Evolutionary conservation across 2,797 vertebrate species (phyloP).

Genomic region (Chloroceryle amazona): DNA sequence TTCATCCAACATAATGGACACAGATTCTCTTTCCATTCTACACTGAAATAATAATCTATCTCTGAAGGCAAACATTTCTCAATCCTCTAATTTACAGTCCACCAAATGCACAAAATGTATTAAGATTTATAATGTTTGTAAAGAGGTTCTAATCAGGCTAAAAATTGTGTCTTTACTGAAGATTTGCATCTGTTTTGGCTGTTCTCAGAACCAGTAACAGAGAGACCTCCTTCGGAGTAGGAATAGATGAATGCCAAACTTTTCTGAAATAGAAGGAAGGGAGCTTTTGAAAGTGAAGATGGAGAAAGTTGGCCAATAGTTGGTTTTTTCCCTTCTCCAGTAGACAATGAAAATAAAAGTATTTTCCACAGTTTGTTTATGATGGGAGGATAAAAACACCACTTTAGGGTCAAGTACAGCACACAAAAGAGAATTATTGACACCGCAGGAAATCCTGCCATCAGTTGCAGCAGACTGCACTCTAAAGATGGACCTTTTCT

Average conservation of each 20-base stretch:
- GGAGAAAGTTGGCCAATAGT: background rate
- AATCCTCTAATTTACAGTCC: background rate
- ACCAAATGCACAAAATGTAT: background rate
- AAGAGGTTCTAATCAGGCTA: background rate
- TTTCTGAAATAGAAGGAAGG: background rate
- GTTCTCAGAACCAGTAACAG: background rate
- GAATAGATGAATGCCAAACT: background rate
- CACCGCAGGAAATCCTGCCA: background rate
- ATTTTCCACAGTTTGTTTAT: background rate
- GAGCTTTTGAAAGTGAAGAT: background rate
- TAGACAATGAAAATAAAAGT: background rate
- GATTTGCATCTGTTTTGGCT: no score
- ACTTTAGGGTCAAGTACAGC: background rate
- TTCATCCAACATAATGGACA: conserved; percentile 8
- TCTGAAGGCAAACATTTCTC: background rate
- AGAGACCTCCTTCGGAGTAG: background rate
- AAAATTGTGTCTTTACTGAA: background rate
- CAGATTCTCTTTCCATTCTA: background rate
- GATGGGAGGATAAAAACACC: background rate
- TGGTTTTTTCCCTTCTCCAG: background rate
- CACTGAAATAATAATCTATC: background rate
- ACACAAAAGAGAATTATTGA: background rate
- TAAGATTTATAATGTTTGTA: background rate
- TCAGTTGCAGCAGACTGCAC: background rate
- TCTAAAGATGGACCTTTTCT: background rate